Conservation (phyloP, 2,113 vertebrate species). For the Bos indicus region DNA sequence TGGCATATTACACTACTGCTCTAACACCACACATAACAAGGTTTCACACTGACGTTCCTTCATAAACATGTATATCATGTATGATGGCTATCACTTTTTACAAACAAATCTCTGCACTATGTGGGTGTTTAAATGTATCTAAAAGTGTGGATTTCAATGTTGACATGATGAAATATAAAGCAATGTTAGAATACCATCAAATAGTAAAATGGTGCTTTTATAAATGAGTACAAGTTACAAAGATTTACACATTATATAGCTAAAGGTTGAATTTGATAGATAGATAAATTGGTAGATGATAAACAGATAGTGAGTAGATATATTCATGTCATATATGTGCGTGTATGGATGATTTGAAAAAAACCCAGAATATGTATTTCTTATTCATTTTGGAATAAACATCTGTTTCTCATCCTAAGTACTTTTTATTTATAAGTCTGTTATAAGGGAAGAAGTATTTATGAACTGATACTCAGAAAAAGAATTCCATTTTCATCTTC, state of each 20-base stretch:
- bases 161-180: background rate
- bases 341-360: background rate
- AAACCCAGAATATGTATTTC: background rate
- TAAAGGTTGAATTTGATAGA: background rate
- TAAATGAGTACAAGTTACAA: background rate
- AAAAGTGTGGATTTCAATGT: background rate
- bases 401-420: background rate
- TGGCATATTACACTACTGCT: background rate
- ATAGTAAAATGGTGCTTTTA: background rate
- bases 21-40: background rate
- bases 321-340: background rate
- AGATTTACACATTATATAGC: background rate
- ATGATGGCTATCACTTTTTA: background rate
- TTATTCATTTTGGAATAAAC: background rate
- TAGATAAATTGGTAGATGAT: background rate
- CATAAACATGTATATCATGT: background rate
- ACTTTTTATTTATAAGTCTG: background rate
- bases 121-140: background rate
- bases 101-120: background rate
- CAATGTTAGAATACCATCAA: background rate
- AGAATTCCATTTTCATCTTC: background rate
- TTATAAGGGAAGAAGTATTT: background rate
- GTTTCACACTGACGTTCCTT: background rate
- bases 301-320: background rate
- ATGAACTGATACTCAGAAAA: background rate